These are phyloP conservation scores for Taphrorychus bicolor DNA, from an alignment of 2,888 invertebrate genomes.

Conservation along the genomic window DNA sequence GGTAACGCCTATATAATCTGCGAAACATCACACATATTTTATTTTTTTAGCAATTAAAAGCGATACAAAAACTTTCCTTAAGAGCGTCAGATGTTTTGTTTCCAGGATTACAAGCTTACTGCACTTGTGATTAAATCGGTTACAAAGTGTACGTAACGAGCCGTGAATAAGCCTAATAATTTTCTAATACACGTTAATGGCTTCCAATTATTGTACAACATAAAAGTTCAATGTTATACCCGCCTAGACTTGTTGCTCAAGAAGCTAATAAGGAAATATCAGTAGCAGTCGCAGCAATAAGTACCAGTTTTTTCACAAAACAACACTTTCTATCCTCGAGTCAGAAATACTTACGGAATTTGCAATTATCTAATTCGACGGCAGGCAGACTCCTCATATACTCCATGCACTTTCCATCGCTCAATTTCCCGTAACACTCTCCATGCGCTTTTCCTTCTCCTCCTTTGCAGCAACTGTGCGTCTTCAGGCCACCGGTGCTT, in stretches of 20 bases:
- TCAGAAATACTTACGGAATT: constrained; percentile 64
- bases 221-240: constrained; percentile 30
- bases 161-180: background rate
- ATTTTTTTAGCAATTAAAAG: background rate
- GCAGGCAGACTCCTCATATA: constrained; percentile 77
- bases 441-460: constrained; percentile 57
- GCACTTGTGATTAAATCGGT: no score
- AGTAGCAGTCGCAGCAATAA: background rate
- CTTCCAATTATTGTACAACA: background rate
- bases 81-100: background rate
- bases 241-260: constrained; percentile 16
- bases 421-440: constrained; percentile 64
- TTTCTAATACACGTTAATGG: background rate
- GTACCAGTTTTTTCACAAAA: background rate
- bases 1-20: background rate
- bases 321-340: background rate
- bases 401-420: constrained; percentile 65
- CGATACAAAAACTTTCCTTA: background rate
- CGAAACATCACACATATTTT: no score
- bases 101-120: no score
- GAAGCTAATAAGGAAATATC: constrained; percentile 13
- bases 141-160: background rate
- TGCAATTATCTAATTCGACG: constrained; percentile 67
- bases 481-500: constrained; percentile 68
- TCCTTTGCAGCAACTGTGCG: constrained; percentile 61